These are phyloP conservation scores for Microcaecilia unicolor DNA, from an alignment of 2,797 vertebrate species.

Conservation along the genomic window DNA sequence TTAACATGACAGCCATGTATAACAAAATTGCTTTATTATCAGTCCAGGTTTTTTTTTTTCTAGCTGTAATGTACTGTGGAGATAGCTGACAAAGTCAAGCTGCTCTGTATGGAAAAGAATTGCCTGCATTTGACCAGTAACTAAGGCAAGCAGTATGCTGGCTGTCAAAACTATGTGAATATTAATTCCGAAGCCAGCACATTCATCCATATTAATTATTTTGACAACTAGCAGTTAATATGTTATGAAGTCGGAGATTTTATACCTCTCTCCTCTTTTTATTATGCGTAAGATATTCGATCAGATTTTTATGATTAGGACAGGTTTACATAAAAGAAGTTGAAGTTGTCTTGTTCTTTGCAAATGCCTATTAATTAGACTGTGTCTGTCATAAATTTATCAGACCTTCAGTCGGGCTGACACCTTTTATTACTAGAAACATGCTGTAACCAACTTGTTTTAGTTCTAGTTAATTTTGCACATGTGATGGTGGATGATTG, in stretches of 20 bases:
- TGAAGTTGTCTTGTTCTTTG: not conserved
- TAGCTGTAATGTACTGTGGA: too few species aligned
- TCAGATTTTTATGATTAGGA: slow-evolving; percentile 1
- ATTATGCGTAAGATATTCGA: not conserved
- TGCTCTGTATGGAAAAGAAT: too few species aligned
- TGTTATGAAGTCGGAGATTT: not conserved
- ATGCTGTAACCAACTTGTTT: not conserved
- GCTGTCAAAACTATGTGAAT: not conserved
- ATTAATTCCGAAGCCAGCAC: not conserved
- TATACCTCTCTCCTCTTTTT: not conserved
- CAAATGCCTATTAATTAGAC: slow-evolving; percentile 4
- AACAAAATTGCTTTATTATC: too few species aligned
- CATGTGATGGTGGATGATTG: not conserved
- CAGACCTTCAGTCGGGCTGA: slow-evolving; percentile 7
- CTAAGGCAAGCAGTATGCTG: not conserved
- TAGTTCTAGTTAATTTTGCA: slow-evolving; percentile 9
- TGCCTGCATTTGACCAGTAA: not conserved
- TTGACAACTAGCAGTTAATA: not conserved
- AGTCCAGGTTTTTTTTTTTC: too few species aligned
- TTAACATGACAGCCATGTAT: too few species aligned
- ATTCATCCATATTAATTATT: not conserved
- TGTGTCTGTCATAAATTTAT: slow-evolving; percentile 1
- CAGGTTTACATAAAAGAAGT: not conserved
- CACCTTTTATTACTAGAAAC: slow-evolving; percentile 7
- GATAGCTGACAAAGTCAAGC: too few species aligned